phyloP scores from a whole-genome alignment of 1,140 invertebrate genomes.

The Drosophila jambulina region DNA sequence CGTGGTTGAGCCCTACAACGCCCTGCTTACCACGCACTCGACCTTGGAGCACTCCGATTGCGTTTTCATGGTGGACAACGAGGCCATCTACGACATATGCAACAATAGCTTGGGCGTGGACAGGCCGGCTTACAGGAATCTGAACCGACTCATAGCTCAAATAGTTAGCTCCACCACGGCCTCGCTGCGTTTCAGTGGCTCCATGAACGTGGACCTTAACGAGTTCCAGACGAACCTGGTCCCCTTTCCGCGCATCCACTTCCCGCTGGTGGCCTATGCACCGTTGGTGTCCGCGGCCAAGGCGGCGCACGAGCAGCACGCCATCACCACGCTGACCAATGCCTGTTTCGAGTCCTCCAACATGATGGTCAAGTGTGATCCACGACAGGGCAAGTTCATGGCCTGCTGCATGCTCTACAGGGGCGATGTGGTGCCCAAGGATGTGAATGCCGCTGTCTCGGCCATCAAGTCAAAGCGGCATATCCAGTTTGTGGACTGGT shows the following conservation, averaged over 20 bases:
- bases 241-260: conserved; percentile 91
- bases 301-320: conserved; percentile 90
- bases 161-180: conserved; percentile 91
- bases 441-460: conserved; percentile 93
- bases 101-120: conserved; percentile 89
- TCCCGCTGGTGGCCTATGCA: conserved; percentile 92
- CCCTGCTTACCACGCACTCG: conserved; percentile 91
- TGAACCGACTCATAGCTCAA: conserved; percentile 91
- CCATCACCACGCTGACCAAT: conserved; percentile 90
- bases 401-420: conserved; percentile 91
- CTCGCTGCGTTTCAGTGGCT: conserved; percentile 93
- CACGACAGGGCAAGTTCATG: conserved; percentile 90
- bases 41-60: conserved; percentile 92
- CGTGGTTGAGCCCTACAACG: conserved; percentile 95
- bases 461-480: conserved; percentile 92
- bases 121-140: conserved; percentile 90
- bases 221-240: conserved; percentile 93
- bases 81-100: conserved; percentile 94
- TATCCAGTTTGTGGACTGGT: conserved; percentile 90
- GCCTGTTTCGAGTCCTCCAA: conserved; percentile 92
- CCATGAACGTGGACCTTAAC: conserved; percentile 93
- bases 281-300: conserved; percentile 90
- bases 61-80: conserved; percentile 94
- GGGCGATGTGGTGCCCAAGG: conserved; percentile 92
- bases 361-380: conserved; percentile 93